These are phyloP conservation scores for Osmoderma eremita DNA, from an alignment of 2,888 invertebrate species.

Conservation along the genomic window DNA sequence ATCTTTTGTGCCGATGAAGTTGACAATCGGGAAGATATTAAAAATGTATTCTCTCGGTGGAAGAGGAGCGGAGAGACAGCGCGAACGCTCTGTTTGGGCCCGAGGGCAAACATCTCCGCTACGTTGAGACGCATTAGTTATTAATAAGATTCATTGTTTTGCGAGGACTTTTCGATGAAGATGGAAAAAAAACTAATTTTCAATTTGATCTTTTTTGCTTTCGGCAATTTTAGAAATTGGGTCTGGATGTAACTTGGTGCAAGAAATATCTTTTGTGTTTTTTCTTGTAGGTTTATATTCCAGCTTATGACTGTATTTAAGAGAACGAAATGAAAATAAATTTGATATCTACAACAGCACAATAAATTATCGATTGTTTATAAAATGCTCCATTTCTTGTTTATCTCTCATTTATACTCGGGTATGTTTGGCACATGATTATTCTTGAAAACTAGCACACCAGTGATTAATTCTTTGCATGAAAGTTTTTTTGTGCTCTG, in stretches of 20 bases:
- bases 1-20: slow-evolving; percentile 38
- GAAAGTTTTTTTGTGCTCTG: too few species aligned
- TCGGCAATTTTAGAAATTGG: slow-evolving; percentile 1
- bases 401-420: too few species aligned
- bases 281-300: too few species aligned
- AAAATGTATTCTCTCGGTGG: slow-evolving; percentile 32
- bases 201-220: slow-evolving; percentile 26
- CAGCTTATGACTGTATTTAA: too few species aligned
- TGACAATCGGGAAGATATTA: slow-evolving; percentile 39
- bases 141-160: slow-evolving; percentile 36
- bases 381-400: too few species aligned
- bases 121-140: slow-evolving; percentile 27
- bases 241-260: slow-evolving; percentile 3
- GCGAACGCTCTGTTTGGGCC: background rate
- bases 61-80: background rate
- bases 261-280: too few species aligned
- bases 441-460: too few species aligned
- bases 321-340: too few species aligned
- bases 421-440: too few species aligned
- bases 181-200: slow-evolving; percentile 17
- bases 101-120: slow-evolving; percentile 1
- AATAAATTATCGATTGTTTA: too few species aligned
- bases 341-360: too few species aligned
- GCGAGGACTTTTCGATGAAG: background rate
- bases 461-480: too few species aligned